Percentiles rank a stretch among this genome's conserved stretches.
Evolutionary conservation across 2,888 invertebrate genomes (phyloP).

Genomic region (Oligia strigilis): DNA sequence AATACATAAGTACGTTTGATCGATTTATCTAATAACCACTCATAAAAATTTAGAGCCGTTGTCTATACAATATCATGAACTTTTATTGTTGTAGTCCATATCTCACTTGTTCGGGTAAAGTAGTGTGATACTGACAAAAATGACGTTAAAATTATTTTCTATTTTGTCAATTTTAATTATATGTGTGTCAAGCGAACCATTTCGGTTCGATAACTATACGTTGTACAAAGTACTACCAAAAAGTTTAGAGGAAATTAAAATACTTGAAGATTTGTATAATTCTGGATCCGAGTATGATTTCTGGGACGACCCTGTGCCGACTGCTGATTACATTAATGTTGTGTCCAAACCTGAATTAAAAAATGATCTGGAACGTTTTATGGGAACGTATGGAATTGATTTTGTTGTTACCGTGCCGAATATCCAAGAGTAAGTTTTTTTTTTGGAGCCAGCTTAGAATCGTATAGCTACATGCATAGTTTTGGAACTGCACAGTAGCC

Average conservation of each 20-base stretch:
- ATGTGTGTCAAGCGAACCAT: constrained; percentile 69
- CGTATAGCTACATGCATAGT: too few species aligned
- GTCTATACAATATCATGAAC: constrained; percentile 27
- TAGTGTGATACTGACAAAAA: constrained; percentile 44
- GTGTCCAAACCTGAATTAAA: constrained; percentile 84
- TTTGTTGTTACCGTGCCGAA: constrained; percentile 85
- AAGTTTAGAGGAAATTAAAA: constrained; percentile 84
- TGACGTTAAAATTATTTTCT: constrained; percentile 63
- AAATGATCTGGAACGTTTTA: constrained; percentile 76
- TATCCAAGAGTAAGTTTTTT: constrained; percentile 86
- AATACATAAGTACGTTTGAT: not conserved
- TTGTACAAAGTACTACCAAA: constrained; percentile 90
- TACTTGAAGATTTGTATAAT: constrained; percentile 86
- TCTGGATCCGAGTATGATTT: constrained; percentile 84
- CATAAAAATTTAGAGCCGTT: constrained; percentile 48
- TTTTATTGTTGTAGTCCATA: constrained; percentile 29
- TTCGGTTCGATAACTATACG: constrained; percentile 82
- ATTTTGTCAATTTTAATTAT: constrained; percentile 54
- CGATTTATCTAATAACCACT: constrained; percentile 9
- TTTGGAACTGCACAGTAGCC: too few species aligned
- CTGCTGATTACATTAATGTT: constrained; percentile 80
- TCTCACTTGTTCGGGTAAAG: constrained; percentile 12
- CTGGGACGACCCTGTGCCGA: constrained; percentile 81
- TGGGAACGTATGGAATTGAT: constrained; percentile 79
- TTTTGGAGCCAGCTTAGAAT: not conserved